phyloP scores from a whole-genome alignment of 1,140 invertebrate species.

The Liolophura sinensis region DNA sequence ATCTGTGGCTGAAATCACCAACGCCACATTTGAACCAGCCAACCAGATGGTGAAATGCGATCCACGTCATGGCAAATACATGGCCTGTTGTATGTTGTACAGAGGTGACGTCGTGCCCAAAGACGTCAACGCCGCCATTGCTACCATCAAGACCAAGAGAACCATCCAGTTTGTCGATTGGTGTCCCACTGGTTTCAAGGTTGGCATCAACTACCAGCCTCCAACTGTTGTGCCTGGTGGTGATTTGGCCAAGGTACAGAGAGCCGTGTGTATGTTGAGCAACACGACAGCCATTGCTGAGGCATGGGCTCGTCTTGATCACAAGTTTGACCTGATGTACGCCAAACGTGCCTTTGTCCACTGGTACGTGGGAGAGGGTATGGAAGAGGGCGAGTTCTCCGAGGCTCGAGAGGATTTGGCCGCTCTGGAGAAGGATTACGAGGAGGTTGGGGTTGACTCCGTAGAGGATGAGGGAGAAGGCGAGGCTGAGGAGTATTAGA shows the following conservation, averaged over 20 bases:
- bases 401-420: constrained; percentile 76
- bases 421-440: constrained; percentile 63
- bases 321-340: constrained; percentile 66
- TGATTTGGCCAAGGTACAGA: constrained; percentile 16
- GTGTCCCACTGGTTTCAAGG: constrained; percentile 67
- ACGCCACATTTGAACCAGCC: constrained; percentile 76
- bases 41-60: constrained; percentile 93
- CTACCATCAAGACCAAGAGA: constrained; percentile 72
- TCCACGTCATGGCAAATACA: constrained; percentile 82
- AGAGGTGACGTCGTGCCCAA: constrained; percentile 64
- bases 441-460: constrained; percentile 70
- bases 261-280: constrained; percentile 27
- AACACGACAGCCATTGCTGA: constrained; percentile 64
- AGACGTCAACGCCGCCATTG: constrained; percentile 83
- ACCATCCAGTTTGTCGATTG: constrained; percentile 53
- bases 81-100: constrained; percentile 17
- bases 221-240: too few relatives aligned
- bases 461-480: constrained; percentile 19
- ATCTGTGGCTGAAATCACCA: constrained; percentile 70
- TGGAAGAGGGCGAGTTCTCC: constrained; percentile 75
- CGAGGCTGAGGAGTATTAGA: too few relatives aligned
- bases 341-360: constrained; percentile 60
- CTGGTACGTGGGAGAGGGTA: constrained; percentile 57
- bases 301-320: constrained; percentile 65
- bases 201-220: constrained; percentile 58